These are phyloP conservation scores for Megalopta genalis DNA, from an alignment of 1,140 invertebrate species.

Conservation along the genomic window DNA sequence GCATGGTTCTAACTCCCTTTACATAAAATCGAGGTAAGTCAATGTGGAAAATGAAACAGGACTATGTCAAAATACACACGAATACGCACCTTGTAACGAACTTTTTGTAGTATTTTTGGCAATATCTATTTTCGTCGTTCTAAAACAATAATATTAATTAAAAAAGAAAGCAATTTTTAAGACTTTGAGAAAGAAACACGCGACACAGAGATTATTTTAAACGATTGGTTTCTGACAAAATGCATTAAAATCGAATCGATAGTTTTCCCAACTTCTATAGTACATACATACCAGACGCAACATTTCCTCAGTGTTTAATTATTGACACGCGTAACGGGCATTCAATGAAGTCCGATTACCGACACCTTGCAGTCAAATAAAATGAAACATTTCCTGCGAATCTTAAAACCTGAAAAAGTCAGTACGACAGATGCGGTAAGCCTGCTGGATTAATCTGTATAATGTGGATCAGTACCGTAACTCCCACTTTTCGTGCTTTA, in stretches of 20 bases:
- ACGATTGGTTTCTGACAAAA: background rate
- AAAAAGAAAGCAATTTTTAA: background rate
- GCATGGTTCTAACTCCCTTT: too few relatives aligned
- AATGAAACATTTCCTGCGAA: background rate
- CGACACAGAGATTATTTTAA: background rate
- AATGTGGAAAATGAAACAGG: background rate
- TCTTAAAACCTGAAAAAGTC: too few relatives aligned
- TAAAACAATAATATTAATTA: background rate
- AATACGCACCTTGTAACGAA: too few relatives aligned
- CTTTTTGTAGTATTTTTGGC: background rate
- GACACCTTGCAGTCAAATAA: slow-evolving; percentile 9
- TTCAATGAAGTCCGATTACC: background rate
- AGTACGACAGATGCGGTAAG: too few relatives aligned
- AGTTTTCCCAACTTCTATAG: background rate
- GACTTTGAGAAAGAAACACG: background rate
- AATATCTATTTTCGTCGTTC: background rate
- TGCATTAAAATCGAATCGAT: background rate
- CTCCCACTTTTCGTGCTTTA: too few relatives aligned
- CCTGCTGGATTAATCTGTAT: too few relatives aligned
- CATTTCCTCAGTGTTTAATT: background rate
- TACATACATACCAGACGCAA: background rate
- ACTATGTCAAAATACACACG: background rate
- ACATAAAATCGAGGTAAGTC: slow-evolving; percentile 8
- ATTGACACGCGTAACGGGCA: background rate
- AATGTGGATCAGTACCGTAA: too few relatives aligned